phyloP scores from a whole-genome alignment of 37 sponge, comb jelly and placozoan species.

The Hormiphora californensis region DNA sequence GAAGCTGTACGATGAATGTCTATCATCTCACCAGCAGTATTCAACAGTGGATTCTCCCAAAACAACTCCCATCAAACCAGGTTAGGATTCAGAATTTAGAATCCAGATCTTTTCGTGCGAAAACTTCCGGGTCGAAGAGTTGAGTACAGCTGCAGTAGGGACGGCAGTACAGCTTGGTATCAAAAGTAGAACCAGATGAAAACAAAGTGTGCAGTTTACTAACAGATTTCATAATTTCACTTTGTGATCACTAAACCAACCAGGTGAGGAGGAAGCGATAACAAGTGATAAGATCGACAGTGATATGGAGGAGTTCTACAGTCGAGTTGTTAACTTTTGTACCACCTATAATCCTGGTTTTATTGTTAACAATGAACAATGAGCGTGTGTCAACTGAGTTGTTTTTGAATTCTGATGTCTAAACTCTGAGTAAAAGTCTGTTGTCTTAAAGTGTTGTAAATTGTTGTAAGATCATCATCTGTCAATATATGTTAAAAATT shows the following conservation, averaged over 20 bases:
- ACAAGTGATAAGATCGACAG: not conserved
- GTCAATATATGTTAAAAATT: no score
- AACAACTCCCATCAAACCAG: not conserved
- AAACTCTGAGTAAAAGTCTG: no score
- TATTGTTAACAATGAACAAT: not conserved
- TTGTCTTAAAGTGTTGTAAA: no score
- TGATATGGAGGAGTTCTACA: slow-evolving; percentile 8
- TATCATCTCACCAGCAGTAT: not conserved
- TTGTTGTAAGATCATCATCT: no score
- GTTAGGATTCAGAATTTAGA: no score
- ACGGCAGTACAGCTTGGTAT: not conserved
- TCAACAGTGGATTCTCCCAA: not conserved
- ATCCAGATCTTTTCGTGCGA: no score
- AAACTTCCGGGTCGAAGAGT: not conserved
- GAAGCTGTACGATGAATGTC: slow-evolving; percentile 22
- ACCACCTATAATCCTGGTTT: slow-evolving; percentile 33
- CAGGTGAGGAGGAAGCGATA: slow-evolving; percentile 31
- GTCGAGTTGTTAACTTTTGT: not conserved
- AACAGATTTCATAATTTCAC: not conserved
- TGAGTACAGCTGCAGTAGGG: not conserved
- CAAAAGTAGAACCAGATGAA: no score
- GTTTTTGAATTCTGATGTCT: no score
- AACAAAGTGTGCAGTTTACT: no score
- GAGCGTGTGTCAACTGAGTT: no score
- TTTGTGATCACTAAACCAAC: not conserved